Evolutionary conservation across 2,888 invertebrate genomes (phyloP).

Genomic region (Plagodis dolabraria): DNA sequence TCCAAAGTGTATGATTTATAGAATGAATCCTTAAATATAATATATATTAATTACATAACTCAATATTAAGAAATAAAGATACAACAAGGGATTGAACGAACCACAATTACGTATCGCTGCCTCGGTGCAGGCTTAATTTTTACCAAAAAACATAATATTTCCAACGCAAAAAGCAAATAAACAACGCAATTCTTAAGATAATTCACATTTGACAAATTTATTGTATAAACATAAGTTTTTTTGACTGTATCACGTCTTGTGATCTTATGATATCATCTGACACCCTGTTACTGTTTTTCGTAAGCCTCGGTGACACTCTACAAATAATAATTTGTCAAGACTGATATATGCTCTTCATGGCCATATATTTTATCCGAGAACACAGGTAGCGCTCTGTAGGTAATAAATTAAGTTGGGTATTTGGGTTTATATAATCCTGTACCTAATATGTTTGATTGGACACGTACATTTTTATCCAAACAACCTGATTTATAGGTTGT

Average conservation of each 20-base stretch:
- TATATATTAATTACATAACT: too few relatives aligned
- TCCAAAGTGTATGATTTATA: too few relatives aligned
- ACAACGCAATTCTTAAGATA: too few relatives aligned
- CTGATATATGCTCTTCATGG: background rate
- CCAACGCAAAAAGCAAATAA: too few relatives aligned
- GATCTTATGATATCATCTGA: conserved; percentile 6
- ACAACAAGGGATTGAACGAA: too few relatives aligned
- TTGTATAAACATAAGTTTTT: conserved; percentile 8
- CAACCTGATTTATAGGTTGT: too few relatives aligned
- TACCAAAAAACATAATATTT: too few relatives aligned
- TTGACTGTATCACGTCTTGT: conserved; percentile 8
- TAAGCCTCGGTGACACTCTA: background rate
- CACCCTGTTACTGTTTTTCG: conserved; percentile 2
- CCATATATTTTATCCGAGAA: conserved; percentile 2
- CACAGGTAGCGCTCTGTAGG: conserved; percentile 7
- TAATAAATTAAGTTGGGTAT: conserved; percentile 1
- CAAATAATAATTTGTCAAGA: conserved; percentile 17
- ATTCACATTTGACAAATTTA: conserved; percentile 2
- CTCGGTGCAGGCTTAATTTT: too few relatives aligned
- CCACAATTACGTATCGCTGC: too few relatives aligned
- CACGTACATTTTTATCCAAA: background rate
- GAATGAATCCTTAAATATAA: too few relatives aligned
- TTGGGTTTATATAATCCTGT: background rate
- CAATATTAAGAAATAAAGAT: too few relatives aligned
- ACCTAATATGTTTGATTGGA: too few relatives aligned